Conservation (phyloP, 1,140 invertebrate species). For the Coboldia fuscipes region DNA sequence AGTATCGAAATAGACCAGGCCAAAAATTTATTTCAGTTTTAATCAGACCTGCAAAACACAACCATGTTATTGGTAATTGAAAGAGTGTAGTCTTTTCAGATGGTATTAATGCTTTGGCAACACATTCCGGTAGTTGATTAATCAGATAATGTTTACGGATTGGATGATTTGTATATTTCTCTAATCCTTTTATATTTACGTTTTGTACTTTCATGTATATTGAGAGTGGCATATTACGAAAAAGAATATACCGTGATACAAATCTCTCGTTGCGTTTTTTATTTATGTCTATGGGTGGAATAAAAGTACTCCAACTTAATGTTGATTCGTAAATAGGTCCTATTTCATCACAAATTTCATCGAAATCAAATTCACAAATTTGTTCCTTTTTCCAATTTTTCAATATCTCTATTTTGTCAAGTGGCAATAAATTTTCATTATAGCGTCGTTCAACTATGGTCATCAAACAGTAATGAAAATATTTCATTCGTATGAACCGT, state of each 20-base stretch:
- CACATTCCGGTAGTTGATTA: constrained; percentile 27
- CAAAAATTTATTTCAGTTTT: constrained; percentile 39
- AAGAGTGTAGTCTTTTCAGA: constrained; percentile 47
- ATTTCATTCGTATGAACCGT: too few species aligned
- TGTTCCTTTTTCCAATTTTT: constrained; percentile 19
- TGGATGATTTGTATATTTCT: constrained; percentile 40
- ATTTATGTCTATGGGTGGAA: constrained; percentile 42
- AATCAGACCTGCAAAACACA: constrained; percentile 42
- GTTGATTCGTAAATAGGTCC: constrained; percentile 26
- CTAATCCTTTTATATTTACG: constrained; percentile 33
- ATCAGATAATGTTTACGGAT: constrained; percentile 40
- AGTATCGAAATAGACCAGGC: too few species aligned
- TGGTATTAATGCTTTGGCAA: constrained; percentile 28
- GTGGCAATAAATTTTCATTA: too few species aligned
- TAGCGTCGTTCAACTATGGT: too few species aligned
- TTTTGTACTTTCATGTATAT: constrained; percentile 46
- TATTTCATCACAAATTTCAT: constrained; percentile 22
- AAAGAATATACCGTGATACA: constrained; percentile 47
- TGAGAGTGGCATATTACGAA: constrained; percentile 47
- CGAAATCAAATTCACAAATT: constrained; percentile 16
- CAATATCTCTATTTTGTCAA: constrained; percentile 20
- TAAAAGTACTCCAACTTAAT: constrained; percentile 50
- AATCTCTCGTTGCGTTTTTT: constrained; percentile 40
- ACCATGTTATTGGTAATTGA: too few species aligned
- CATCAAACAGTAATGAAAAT: too few species aligned